A percentile compares a stretch with the other conserved stretches of the same genome.
These are phyloP conservation scores for Melanotaenia boesemani DNA, from an alignment of 2,797 vertebrate species.

Conservation along the genomic window DNA sequence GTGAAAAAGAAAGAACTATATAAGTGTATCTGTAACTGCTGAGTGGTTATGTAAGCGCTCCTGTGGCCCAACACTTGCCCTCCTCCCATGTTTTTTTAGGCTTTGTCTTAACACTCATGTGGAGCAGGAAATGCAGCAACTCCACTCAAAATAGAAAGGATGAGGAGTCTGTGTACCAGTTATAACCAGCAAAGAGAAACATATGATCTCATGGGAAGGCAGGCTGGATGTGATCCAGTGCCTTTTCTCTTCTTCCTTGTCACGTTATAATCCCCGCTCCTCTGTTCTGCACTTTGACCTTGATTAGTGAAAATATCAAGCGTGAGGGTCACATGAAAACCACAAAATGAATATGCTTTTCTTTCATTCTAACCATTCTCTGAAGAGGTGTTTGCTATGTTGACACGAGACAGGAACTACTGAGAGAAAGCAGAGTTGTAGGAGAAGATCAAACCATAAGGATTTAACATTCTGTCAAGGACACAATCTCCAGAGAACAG, in stretches of 20 bases:
- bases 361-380: conserved; percentile 5
- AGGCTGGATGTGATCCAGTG: conserved; percentile 31
- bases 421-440: conserved; percentile 27
- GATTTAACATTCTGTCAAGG: not conserved
- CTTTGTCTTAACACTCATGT: conserved; percentile 8
- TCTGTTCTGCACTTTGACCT: conserved; percentile 34
- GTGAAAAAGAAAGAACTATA: conserved; percentile 9
- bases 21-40: conserved; percentile 33
- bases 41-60: conserved; percentile 58
- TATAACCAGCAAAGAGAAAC: conserved; percentile 29
- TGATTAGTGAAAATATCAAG: conserved; percentile 46
- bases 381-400: not conserved
- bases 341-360: conserved; percentile 4
- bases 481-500: conserved; percentile 4
- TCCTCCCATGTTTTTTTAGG: not conserved
- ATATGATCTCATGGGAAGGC: conserved; percentile 38
- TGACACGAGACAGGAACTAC: not conserved
- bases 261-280: conserved; percentile 40
- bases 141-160: conserved; percentile 10
- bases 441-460: conserved; percentile 13
- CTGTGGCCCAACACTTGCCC: conserved; percentile 24
- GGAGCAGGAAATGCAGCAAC: not conserved
- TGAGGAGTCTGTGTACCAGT: conserved; percentile 21
- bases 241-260: conserved; percentile 13
- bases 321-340: conserved; percentile 2